phyloP scores from a whole-genome alignment of 2,888 invertebrate genomes.

The Herminia tarsipennalis region DNA sequence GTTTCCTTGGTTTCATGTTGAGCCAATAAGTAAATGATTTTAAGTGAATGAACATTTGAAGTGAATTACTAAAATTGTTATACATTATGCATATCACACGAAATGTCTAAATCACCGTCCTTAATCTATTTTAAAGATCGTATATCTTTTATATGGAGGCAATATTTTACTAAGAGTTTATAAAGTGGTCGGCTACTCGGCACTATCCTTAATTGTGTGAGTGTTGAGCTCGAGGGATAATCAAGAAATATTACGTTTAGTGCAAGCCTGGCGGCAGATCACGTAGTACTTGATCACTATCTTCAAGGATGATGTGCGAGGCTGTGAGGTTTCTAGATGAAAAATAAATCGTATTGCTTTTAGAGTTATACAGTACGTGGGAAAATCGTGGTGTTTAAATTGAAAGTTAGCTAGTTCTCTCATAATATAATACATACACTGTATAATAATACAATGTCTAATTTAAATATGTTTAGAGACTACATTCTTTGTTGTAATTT shows the following conservation, averaged over 20 bases:
- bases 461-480: too few species aligned
- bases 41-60: too few species aligned
- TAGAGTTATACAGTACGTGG: too few species aligned
- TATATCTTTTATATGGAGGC: conserved; percentile 10
- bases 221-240: conserved; percentile 47
- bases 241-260: conserved; percentile 49
- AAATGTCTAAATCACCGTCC: neutral
- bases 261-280: conserved; percentile 1
- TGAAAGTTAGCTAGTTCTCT: too few species aligned
- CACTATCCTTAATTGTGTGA: conserved; percentile 43
- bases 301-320: neutral
- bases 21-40: too few species aligned
- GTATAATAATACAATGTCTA: too few species aligned
- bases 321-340: neutral
- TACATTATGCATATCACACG: too few species aligned
- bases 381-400: too few species aligned
- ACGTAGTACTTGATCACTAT: conserved; percentile 17
- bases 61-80: too few species aligned
- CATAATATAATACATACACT: too few species aligned
- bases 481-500: too few species aligned
- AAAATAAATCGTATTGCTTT: neutral
- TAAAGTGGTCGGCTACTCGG: conserved; percentile 31
- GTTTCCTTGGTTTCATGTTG: too few species aligned
- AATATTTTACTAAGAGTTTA: conserved; percentile 37
- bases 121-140: neutral